phyloP scores from a whole-genome alignment of 2,797 vertebrate genomes.

The Hafferia zeledoni region DNA sequence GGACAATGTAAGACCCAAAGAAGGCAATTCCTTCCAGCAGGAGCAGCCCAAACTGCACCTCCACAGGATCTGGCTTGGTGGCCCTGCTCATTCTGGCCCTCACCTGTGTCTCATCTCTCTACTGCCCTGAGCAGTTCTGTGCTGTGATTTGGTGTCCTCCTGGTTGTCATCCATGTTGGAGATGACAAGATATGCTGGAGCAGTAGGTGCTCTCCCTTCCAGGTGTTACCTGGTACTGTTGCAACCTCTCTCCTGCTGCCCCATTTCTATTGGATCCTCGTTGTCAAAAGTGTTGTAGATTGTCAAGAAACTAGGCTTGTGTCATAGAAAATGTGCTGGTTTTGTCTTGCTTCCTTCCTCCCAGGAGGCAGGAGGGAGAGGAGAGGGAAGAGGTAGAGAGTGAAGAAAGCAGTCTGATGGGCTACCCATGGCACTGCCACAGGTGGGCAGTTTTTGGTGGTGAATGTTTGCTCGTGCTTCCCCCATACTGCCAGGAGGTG shows the following conservation, averaged over 20 bases:
- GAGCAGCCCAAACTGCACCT: neutral
- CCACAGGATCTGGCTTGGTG: accelerated
- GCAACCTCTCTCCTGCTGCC: neutral
- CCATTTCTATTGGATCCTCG: neutral
- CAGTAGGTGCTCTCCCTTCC: neutral
- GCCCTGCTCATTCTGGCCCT: neutral
- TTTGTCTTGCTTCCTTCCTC: neutral
- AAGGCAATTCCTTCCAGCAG: neutral
- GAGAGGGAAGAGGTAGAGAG: neutral
- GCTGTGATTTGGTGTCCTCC: neutral
- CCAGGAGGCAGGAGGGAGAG: neutral
- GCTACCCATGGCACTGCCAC: accelerated
- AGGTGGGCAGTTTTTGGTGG: neutral
- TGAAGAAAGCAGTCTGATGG: neutral
- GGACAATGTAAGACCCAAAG: neutral
- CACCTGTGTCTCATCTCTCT: neutral
- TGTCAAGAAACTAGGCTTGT: neutral
- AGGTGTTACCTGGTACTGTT: neutral
- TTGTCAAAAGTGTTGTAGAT: accelerated
- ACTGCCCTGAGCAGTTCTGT: neutral
- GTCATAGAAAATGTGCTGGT: neutral
- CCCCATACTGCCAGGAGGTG: accelerated
- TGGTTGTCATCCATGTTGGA: neutral
- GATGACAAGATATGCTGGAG: neutral
- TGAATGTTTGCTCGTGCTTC: accelerated